phyloP scores from a whole-genome alignment of 1,140 invertebrate species.

The Zaprionus inermis region DNA sequence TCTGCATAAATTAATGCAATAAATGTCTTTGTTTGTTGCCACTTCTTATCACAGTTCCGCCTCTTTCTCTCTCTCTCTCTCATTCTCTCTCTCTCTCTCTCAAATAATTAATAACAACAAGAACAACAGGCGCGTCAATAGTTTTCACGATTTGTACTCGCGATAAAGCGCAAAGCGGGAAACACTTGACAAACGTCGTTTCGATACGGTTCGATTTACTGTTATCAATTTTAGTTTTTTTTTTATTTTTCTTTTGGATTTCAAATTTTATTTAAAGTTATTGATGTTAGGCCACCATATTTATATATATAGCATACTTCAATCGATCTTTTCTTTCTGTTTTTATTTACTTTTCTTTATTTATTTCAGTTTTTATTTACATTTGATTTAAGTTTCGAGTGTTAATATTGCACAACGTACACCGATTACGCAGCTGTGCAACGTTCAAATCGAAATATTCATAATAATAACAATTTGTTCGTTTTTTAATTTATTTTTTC shows the following conservation, averaged over 20 bases:
- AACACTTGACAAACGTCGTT: not conserved
- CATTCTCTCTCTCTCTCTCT: constrained; percentile 36
- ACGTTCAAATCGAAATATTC: no score
- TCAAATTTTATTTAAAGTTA: constrained; percentile 16
- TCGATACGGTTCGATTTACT: not conserved
- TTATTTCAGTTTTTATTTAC: not conserved
- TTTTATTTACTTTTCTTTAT: not conserved
- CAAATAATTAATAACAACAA: constrained; percentile 2
- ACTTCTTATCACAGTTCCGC: constrained; percentile 11
- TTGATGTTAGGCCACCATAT: not conserved
- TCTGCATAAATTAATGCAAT: constrained; percentile 70
- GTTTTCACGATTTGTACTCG: not conserved
- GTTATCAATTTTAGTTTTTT: constrained; percentile 16
- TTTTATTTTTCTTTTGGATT: not conserved
- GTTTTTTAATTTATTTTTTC: no score
- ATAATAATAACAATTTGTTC: no score
- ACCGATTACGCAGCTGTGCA: no score
- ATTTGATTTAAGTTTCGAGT: no score
- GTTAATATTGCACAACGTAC: no score
- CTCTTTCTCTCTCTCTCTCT: constrained; percentile 24
- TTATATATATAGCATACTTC: not conserved
- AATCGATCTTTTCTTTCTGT: not conserved
- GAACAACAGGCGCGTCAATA: not conserved
- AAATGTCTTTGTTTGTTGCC: constrained; percentile 64
- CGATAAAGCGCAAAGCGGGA: not conserved